Evolutionary conservation across 2,113 vertebrate species (phyloP).

Genomic region (Cebus imitator): DNA sequence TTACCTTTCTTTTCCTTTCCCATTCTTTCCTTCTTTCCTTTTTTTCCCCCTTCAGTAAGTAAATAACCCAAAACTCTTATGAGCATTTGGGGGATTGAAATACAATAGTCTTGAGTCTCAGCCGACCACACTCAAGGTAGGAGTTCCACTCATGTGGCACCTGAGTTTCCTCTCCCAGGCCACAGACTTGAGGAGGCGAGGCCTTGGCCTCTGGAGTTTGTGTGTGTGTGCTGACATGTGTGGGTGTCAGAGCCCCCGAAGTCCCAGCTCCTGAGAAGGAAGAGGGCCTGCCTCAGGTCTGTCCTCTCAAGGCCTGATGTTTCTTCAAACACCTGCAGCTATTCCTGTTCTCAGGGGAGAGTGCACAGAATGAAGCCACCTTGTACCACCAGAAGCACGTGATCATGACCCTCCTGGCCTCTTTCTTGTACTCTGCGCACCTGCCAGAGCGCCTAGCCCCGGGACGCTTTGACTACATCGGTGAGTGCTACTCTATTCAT

Average conservation of each 20-base stretch:
- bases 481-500: conserved; percentile 79
- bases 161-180: not conserved
- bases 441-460: conserved; percentile 94
- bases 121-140: too few species aligned
- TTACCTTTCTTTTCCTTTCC: not conserved
- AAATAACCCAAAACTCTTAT: not conserved
- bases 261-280: not conserved
- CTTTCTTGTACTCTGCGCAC: conserved; percentile 91
- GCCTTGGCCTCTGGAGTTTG: not conserved
- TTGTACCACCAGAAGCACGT: conserved; percentile 88
- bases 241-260: not conserved
- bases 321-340: conserved; percentile 81
- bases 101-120: not conserved
- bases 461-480: conserved; percentile 92
- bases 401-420: conserved; percentile 90
- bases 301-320: not conserved
- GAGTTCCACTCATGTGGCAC: not conserved
- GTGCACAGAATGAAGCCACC: conserved; percentile 76
- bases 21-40: accelerated
- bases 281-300: not conserved
- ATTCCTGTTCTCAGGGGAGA: conserved; percentile 81
- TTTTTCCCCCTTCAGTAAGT: not conserved
- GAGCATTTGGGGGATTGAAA: not conserved
- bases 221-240: accelerated
- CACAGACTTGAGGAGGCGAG: not conserved